Base-by-base conservation (phyloP, 2,113 vertebrate genomes). In the Heloderma charlesbogerti region DNA sequence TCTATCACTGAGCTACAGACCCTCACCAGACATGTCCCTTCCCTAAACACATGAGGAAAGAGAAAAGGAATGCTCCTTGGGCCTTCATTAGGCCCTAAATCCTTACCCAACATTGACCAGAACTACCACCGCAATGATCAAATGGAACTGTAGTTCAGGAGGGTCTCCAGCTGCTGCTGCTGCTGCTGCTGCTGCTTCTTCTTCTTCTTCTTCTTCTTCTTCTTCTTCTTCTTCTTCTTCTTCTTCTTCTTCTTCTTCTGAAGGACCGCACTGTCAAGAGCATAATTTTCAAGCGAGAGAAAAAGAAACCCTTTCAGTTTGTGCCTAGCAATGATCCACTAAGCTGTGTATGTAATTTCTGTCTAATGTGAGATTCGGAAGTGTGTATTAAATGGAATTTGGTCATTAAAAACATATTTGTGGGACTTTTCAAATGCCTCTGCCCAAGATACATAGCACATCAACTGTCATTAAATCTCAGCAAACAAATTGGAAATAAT, bases 391-490 rank as follows among this genome's bases (percentile, higher is more conserved):
- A 96, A 96, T 95, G 96, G 91, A 91, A 96, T 97, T 94, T 94
- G 93, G 94, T 97, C 95, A 97, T 97, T 97, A 97, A 97, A 97
- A 97, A 93, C 95, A n/a, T 97, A 97, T 98, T 98, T 97, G 96
- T 96, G 95, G 94, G 93, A 95, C 92, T 96, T 95, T 92, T 51
- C 74, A 67, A 94, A 95, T 95, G 95, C 95, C 95, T 97, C 94
- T 91, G 79, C 93, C 94, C 96, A 95, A 92, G 94, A 96, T 96
- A 96, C 95, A 95, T 96, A 94, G 96, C 96, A 97, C 97, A 96
- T 95, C 95, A 4, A 48, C 63, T 95, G 84, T 94, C 93, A 88
- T 34, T 93, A 95, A 96, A 71, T 54, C 77, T 91, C 91, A 45
- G 20, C 87, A 93, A 94, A 95, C 88, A 92, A 94, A 92, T 97